Conservation (phyloP, 2,797 vertebrate species). For the Bufotes viridis region DNA sequence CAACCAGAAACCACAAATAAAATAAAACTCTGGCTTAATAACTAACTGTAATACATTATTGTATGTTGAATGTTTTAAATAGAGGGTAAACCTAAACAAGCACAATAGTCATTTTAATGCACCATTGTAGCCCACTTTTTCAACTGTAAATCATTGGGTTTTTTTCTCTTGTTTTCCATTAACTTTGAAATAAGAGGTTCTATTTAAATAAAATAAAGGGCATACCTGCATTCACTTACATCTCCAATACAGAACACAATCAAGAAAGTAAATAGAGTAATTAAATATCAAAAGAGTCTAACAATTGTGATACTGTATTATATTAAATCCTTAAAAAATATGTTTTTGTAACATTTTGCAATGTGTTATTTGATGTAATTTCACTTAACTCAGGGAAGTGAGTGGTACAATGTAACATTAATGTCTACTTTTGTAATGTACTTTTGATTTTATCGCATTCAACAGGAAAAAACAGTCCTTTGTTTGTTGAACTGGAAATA, state of each 20-base stretch:
- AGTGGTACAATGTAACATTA: too few species aligned
- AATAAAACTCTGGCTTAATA: constrained; percentile 40
- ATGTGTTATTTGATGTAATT: too few species aligned
- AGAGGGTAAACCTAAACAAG: background rate
- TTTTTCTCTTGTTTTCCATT: too few species aligned
- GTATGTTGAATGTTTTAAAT: constrained; percentile 26
- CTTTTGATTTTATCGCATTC: background rate
- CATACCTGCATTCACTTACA: constrained; percentile 15
- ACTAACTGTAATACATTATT: constrained; percentile 54
- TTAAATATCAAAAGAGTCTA: background rate
- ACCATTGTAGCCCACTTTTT: constrained; percentile 3
- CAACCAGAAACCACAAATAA: constrained; percentile 55
- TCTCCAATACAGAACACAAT: constrained; percentile 10
- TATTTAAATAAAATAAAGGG: constrained; percentile 24
- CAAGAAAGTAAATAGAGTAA: background rate
- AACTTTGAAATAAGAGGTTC: background rate
- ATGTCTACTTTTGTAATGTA: background rate
- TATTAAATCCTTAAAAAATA: background rate
- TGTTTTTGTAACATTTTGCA: background rate
- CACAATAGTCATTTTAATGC: background rate
- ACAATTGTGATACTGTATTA: background rate
- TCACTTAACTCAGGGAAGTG: background rate
- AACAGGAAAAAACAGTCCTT: background rate
- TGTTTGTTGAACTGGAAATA: background rate
- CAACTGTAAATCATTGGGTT: constrained; percentile 35